phyloP scores from a whole-genome alignment of 2,888 invertebrate species.

The Lepeophtheirus nordmannii region DNA sequence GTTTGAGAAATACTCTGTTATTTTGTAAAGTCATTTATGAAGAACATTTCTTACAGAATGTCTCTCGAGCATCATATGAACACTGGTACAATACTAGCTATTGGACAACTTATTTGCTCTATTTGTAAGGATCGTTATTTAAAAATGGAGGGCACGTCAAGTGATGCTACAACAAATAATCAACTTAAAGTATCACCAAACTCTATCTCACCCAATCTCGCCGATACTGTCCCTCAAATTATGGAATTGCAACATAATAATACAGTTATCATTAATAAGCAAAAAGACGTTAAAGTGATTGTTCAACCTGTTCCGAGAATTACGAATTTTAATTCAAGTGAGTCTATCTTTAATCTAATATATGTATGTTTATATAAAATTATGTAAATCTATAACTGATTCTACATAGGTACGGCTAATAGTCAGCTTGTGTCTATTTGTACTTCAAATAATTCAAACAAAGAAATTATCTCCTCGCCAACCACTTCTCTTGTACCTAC shows the following conservation, averaged over 20 bases:
- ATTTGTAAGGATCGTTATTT: slow-evolving; percentile 15
- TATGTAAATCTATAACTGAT: too few species aligned
- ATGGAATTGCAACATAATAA: neutral
- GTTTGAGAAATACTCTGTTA: neutral
- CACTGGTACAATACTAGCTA: slow-evolving; percentile 3
- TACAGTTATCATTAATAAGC: neutral
- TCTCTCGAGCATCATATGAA: slow-evolving; percentile 10
- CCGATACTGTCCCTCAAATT: neutral
- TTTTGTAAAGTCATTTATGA: neutral
- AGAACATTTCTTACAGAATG: slow-evolving; percentile 17
- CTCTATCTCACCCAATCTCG: neutral
- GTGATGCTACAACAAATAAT: too few species aligned
- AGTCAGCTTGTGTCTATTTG: neutral
- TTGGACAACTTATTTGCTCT: slow-evolving; percentile 10
- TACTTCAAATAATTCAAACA: neutral
- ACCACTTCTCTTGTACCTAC: slow-evolving; percentile 1
- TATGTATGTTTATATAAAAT: too few species aligned
- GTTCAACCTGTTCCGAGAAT: neutral
- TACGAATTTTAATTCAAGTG: neutral
- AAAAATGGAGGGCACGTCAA: neutral
- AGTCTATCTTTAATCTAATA: neutral
- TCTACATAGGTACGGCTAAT: neutral
- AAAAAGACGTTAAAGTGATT: neutral
- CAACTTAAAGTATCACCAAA: too few species aligned
- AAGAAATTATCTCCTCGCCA: neutral